A percentile compares a stretch with the other conserved stretches of the same genome.
Conservation (phyloP, 2,113 vertebrate genomes). For the Xerus inauris region DNA sequence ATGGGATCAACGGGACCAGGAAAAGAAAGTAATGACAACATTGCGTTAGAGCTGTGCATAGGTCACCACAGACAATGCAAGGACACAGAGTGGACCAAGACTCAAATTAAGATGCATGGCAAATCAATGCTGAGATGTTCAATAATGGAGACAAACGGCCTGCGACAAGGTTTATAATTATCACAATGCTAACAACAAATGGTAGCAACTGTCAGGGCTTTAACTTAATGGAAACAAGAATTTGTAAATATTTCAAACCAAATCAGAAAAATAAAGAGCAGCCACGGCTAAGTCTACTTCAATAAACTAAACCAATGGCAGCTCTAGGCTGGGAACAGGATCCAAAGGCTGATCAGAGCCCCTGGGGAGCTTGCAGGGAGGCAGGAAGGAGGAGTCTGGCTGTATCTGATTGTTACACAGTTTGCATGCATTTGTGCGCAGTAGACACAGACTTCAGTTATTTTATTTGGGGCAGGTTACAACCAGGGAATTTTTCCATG, state of each 20-base stretch:
- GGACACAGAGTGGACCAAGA: constrained; percentile 32
- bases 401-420: background rate
- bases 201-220: background rate
- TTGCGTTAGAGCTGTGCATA: fast-evolving
- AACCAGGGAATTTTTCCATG: background rate
- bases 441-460: too few relatives aligned
- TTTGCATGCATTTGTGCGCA: too few relatives aligned
- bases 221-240: background rate
- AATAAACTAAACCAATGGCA: background rate
- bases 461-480: too few relatives aligned
- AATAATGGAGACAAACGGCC: constrained; percentile 44
- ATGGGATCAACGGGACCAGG: constrained; percentile 47
- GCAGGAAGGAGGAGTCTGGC: background rate
- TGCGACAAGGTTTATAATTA: constrained; percentile 13
- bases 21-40: constrained; percentile 57
- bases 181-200: background rate
- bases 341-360: background rate
- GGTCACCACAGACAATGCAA: constrained; percentile 45
- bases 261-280: background rate
- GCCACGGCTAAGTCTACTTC: background rate
- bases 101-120: background rate
- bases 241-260: background rate
- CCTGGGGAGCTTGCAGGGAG: background rate
- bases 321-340: background rate
- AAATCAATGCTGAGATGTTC: constrained; percentile 46